Evolutionary conservation across 2,888 invertebrate species (phyloP).

Genomic region (Orgyia antiqua): DNA sequence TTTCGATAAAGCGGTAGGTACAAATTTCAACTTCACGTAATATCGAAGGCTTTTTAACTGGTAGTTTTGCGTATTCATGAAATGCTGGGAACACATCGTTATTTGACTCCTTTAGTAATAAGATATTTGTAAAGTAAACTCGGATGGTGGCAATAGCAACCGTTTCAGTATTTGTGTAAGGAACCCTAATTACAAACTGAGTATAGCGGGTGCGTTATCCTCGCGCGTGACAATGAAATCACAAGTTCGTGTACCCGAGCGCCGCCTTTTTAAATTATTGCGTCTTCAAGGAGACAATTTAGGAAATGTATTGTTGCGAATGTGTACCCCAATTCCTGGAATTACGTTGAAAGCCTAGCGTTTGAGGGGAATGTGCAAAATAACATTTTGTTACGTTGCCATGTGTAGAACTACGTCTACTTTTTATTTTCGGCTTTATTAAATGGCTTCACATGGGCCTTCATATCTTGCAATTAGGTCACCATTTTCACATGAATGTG

Average conservation of each 20-base stretch:
- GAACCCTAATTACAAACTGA: too few relatives aligned
- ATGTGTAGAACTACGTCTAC: slow-evolving; percentile 25
- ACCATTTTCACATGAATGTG: slow-evolving; percentile 16
- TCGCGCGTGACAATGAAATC: slow-evolving; percentile 27
- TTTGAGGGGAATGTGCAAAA: slow-evolving; percentile 48
- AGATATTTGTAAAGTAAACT: too few relatives aligned
- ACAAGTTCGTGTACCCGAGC: slow-evolving; percentile 26
- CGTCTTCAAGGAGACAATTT: slow-evolving; percentile 66
- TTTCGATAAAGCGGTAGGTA: too few relatives aligned
- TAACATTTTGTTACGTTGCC: slow-evolving; percentile 46
- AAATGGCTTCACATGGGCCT: slow-evolving; percentile 21
- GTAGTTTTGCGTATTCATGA: too few relatives aligned
- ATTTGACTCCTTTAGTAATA: too few relatives aligned
- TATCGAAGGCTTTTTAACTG: too few relatives aligned
- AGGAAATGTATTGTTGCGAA: slow-evolving; percentile 55
- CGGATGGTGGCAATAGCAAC: too few relatives aligned
- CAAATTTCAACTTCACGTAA: too few relatives aligned
- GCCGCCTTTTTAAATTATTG: slow-evolving; percentile 58
- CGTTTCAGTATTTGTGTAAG: too few relatives aligned
- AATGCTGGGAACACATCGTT: too few relatives aligned
- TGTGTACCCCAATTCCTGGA: slow-evolving; percentile 45
- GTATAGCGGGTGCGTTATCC: slow-evolving; percentile 29
- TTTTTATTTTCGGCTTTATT: slow-evolving; percentile 32
- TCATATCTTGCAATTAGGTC: slow-evolving; percentile 27
- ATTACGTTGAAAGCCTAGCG: slow-evolving; percentile 47